A percentile compares a stretch with the other conserved stretches of the same genome.
Conservation (phyloP, 2,888 invertebrate genomes). For the Sycophila texana region DNA sequence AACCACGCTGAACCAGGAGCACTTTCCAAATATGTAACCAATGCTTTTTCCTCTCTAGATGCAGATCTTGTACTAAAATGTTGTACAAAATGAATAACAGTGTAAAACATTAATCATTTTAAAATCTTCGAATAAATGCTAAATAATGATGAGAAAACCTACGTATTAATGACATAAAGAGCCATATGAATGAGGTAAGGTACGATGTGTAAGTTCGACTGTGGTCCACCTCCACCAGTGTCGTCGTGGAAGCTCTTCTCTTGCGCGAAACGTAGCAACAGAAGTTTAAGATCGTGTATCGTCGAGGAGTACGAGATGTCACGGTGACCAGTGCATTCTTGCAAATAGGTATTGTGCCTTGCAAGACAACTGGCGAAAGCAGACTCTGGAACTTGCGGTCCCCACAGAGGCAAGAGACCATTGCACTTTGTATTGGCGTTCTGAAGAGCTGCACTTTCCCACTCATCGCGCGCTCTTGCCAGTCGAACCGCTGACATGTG, state of each 20-base stretch:
- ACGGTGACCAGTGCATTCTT: conserved; percentile 84
- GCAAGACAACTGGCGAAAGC: conserved; percentile 96
- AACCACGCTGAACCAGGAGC: conserved; percentile 81
- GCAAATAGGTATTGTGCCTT: conserved; percentile 90
- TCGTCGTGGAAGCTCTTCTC: conserved; percentile 98
- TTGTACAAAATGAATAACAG: neutral
- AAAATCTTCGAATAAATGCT: neutral
- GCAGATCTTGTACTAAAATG: conserved; percentile 82
- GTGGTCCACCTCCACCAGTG: conserved; percentile 97
- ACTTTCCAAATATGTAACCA: conserved; percentile 85
- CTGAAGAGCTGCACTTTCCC: conserved; percentile 98
- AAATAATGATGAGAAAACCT: conserved; percentile 70
- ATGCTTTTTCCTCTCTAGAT: conserved; percentile 86
- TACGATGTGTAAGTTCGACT: conserved; percentile 97
- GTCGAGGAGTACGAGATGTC: conserved; percentile 89
- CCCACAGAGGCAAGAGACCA: conserved; percentile 96
- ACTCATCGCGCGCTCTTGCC: conserved; percentile 87
- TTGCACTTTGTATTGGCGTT: conserved; percentile 99
- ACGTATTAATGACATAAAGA: conserved; percentile 94
- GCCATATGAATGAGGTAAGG: conserved; percentile 96
- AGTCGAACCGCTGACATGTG: conserved; percentile 96
- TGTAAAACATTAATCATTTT: neutral
- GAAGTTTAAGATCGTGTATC: conserved; percentile 93
- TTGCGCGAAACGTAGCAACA: conserved; percentile 91
- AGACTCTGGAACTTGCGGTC: conserved; percentile 94